Evolutionary conservation across 2,797 vertebrate species (phyloP), one percentile per base, ranked within the genome.

Genomic region (Trachurus trachurus): DNA sequence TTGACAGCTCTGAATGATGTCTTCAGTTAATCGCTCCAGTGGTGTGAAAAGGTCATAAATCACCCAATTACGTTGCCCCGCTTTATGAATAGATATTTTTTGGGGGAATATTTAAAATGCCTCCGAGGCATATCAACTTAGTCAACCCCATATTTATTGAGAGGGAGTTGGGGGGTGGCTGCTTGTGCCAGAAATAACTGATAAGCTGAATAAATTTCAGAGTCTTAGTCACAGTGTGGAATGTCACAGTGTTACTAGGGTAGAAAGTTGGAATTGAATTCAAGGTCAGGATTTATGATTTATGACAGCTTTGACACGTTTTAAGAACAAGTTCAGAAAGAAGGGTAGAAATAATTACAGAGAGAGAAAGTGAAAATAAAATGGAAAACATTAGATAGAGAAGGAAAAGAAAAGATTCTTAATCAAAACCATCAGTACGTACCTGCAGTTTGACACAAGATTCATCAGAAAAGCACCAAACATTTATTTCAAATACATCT

Each of bases 41-140:
- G 90, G 90, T 93, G 93, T 93, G 93, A 93, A 94, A 93, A 94
- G 94, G 94, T 94, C 93, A 94, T 92, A 92, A 94, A 94, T 93
- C 91, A 90, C 81, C 90, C 92, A 94, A 95, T 94, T 94, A 93
- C 85, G 78, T 88, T 52, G 71, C 84, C 78, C 64, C 44, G 83
- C 87, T 92, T 91, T 90, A 92, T 93, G 92, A 93, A 93, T 90
- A 90, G 92, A 94, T 93, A 92, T 94, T 92, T 88, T 86, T 79
- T 75, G 73, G 80, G 81, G 87, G 82, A 83, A 88, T 92, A 90
- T 93, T 93, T 90, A 88, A 93, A 92, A 93, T 26, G 83, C 87
- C 86, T 90, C 78, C 4, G 81, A 92, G 92, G 92, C 87, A 91
- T 92, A 90, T 90, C 91, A 84, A 88, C 87, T 84, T 90, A 90